Conservation (phyloP, 1,140 invertebrate species). For the Atopsyche davidsoni region DNA sequence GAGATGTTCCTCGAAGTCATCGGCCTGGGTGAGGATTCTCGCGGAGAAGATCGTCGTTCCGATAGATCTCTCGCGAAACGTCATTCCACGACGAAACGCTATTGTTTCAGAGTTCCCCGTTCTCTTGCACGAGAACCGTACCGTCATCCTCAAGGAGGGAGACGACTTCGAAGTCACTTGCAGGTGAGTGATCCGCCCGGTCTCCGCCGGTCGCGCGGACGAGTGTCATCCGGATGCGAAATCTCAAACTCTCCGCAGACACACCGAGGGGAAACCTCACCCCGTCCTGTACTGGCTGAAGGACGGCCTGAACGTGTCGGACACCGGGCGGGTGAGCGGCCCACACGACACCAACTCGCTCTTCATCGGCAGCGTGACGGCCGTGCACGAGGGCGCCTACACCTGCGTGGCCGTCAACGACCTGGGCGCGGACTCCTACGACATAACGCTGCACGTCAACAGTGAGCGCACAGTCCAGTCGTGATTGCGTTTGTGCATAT, state of each 20-base stretch:
- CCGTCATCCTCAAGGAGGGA: constrained; percentile 20
- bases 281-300: neutral
- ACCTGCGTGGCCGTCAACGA: constrained; percentile 38
- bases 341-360: neutral
- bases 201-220: no score
- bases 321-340: neutral
- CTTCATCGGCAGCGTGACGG: neutral
- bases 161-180: constrained; percentile 20
- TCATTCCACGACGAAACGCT: no score
- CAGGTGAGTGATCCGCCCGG: no score
- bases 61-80: no score
- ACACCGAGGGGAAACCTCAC: neutral
- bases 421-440: constrained; percentile 35
- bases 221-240: no score
- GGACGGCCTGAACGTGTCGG: neutral
- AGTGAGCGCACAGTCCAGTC: no score
- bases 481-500: no score
- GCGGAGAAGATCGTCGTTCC: no score
- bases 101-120: constrained; percentile 24
- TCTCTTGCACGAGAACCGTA: constrained; percentile 11
- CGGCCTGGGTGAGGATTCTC: constrained; percentile 16
- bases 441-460: constrained; percentile 35
- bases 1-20: constrained; percentile 10
- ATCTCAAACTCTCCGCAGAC: no score
- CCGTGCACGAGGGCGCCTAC: constrained; percentile 33